A percentile compares a stretch with the other conserved stretches of the same genome.
Evolutionary conservation across 2,797 vertebrate species (phyloP).

Genomic region (Taenioides sp.): DNA sequence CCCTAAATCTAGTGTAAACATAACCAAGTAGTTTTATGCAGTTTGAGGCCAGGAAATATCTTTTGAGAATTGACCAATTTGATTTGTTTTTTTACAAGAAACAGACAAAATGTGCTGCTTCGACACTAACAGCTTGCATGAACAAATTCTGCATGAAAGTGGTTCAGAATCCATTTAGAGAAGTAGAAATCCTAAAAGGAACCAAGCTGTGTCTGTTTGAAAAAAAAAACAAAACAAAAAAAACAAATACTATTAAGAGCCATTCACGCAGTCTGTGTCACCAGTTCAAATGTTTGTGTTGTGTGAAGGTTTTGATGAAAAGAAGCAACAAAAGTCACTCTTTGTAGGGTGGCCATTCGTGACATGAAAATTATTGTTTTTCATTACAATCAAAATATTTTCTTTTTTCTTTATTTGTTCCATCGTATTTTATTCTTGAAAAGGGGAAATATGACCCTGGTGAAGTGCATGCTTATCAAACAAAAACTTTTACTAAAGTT

Average conservation of each 20-base stretch:
- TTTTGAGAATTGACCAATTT: not conserved
- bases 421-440: not conserved
- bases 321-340: constrained; percentile 1
- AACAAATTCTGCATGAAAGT: constrained; percentile 11
- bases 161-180: constrained; percentile 7
- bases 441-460: not conserved
- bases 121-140: not conserved
- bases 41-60: constrained; percentile 12
- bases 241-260: constrained; percentile 1
- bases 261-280: not conserved
- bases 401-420: not conserved
- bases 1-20: constrained; percentile 1
- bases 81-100: not conserved
- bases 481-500: too few relatives aligned
- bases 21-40: not conserved
- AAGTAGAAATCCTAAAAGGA: constrained; percentile 3
- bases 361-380: not conserved
- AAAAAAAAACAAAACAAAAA: not conserved
- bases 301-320: constrained; percentile 7
- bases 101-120: constrained; percentile 1
- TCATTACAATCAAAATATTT: not conserved
- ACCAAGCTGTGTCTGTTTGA: constrained; percentile 14
- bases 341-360: not conserved
- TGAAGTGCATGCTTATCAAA: not conserved
- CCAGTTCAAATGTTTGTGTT: not conserved